Percentiles rank a stretch among this genome's conserved stretches.
phyloP scores from a whole-genome alignment of 2,888 invertebrate species.

The Polyommatus iphigenia region DNA sequence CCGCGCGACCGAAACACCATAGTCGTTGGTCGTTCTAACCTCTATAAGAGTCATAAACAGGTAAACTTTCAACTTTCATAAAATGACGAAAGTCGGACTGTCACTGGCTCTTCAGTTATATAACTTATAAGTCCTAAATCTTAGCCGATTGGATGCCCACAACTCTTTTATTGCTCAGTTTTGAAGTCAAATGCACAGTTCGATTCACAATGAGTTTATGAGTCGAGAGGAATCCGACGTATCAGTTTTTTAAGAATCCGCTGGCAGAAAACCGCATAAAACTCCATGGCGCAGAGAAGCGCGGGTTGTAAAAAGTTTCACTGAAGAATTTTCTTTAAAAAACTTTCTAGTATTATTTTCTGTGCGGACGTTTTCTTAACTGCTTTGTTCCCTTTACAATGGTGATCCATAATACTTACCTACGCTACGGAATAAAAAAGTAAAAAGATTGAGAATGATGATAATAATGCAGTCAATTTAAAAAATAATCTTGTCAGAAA shows the following conservation, averaged over 20 bases:
- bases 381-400: neutral
- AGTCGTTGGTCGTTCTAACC: too few relatives aligned
- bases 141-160: slow-evolving; percentile 21
- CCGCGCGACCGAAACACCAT: too few relatives aligned
- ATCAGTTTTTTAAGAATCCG: slow-evolving; percentile 9
- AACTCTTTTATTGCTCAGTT: slow-evolving; percentile 23
- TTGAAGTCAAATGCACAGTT: slow-evolving; percentile 15
- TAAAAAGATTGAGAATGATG: too few relatives aligned
- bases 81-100: too few relatives aligned
- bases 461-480: too few relatives aligned
- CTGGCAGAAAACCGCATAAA: neutral
- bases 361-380: neutral
- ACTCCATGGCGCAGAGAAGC: neutral
- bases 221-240: slow-evolving; percentile 7
- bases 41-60: too few relatives aligned
- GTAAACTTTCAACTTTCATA: too few relatives aligned
- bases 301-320: slow-evolving; percentile 6
- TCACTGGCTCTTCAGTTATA: too few relatives aligned
- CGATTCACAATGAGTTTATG: slow-evolving; percentile 18
- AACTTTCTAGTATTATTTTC: neutral
- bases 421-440: too few relatives aligned
- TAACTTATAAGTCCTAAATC: slow-evolving; percentile 3
- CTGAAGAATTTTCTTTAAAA: neutral
- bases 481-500: too few relatives aligned
- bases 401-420: neutral